Evolutionary conservation across 2,113 vertebrate species (phyloP).

Genomic region (Ceratotherium simum): DNA sequence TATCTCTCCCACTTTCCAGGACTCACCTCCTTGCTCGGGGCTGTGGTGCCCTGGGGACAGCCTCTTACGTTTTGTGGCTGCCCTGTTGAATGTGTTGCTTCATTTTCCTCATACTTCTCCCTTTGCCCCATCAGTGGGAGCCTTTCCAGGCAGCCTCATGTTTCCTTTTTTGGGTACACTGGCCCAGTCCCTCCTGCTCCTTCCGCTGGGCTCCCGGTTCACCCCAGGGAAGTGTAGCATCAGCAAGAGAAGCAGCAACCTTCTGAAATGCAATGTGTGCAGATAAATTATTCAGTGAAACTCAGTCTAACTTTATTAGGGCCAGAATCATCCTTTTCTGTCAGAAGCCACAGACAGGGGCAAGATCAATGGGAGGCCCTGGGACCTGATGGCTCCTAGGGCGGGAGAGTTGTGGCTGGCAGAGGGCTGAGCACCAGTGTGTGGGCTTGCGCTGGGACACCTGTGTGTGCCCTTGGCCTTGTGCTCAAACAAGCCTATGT

Average conservation of each 20-base stretch:
- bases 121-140: accelerated
- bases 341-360: conserved; percentile 45
- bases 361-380: not conserved
- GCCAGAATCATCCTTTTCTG: conserved; percentile 57
- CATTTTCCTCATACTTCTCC: accelerated
- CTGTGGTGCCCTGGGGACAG: not conserved
- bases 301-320: conserved; percentile 67
- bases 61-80: accelerated
- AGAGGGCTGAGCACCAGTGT: accelerated
- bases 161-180: accelerated
- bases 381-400: not conserved
- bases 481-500: not conserved
- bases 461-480: not conserved
- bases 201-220: not conserved
- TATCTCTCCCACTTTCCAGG: not conserved
- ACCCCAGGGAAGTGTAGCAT: conserved; percentile 46
- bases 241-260: conserved; percentile 56
- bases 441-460: not conserved
- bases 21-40: accelerated
- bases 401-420: not conserved
- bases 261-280: conserved; percentile 51
- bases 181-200: not conserved
- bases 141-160: accelerated
- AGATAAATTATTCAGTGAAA: conserved; percentile 75
- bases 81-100: accelerated